Evolutionary conservation across 2,797 vertebrate genomes (phyloP), one percentile per base, ranked within the genome.

Genomic region (Crypturellus tataupa): DNA sequence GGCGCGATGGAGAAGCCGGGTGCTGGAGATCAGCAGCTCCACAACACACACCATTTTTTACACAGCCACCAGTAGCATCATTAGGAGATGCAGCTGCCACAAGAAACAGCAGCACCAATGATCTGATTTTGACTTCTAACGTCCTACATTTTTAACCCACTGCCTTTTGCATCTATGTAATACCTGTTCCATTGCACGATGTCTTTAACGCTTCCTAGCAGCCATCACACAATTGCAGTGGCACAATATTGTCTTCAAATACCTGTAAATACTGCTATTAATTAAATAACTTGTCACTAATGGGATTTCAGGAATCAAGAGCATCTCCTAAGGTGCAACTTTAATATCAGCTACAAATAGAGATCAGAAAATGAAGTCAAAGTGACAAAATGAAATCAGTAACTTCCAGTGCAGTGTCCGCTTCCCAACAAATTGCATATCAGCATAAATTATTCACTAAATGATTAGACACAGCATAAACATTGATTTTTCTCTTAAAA

Each of bases 271-370:
- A 92, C 67, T 47, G 23, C 46, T 76, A 59, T 40, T 93, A 70
- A 83, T 93, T 63, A 92, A 95, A 72, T 80, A 92, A 89, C 56
- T 72, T 4, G 0, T 72, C 55, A 23, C 56, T 83, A 85, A 94
- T 10, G 35, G 51, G 76, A 86, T 77, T 92, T 91, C 70, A 80
- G 82, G 70, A 89, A 92, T 73, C 47, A 53, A 80, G 76, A 87
- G 15, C 14, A 15, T 63, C 63, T 92, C 88, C 63, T 79, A 78
- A 89, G 39, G 55, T 69, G 46, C 14, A 95, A 88, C 65, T 93
- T 89, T 78, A 93, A 71, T 56, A 58, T 31, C 53, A 46, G 14
- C 51, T 82, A 68, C 40, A 91, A 90, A 70, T 27, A 88, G 1
- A 89, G 75, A 81, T 72, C 73, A 86, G 69, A 80, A 85, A 91